These are phyloP conservation scores for Busseola fusca DNA, from an alignment of 2,888 invertebrate species.

Conservation along the genomic window DNA sequence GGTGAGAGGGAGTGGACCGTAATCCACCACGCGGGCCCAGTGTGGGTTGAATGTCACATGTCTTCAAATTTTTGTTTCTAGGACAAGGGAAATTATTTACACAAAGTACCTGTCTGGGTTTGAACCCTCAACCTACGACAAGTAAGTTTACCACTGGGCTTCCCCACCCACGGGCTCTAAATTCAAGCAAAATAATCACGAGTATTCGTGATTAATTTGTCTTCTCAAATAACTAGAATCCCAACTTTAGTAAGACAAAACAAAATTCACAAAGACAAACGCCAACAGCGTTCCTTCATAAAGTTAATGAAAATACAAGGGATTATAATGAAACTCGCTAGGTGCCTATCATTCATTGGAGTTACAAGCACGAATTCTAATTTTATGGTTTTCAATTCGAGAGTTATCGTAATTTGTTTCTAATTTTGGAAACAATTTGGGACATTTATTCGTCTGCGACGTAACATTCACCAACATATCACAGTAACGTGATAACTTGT, in stretches of 20 bases:
- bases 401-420: conserved; percentile 59
- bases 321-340: conserved; percentile 53
- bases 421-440: conserved; percentile 52
- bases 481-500: conserved; percentile 39
- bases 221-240: conserved; percentile 29
- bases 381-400: conserved; percentile 56
- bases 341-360: conserved; percentile 53
- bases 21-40: background rate
- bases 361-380: conserved; percentile 57
- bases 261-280: conserved; percentile 51
- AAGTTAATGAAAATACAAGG: conserved; percentile 55
- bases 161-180: background rate
- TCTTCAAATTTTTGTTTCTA: background rate
- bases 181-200: conserved; percentile 30
- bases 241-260: conserved; percentile 48
- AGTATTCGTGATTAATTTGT: conserved; percentile 32
- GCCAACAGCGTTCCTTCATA: conserved; percentile 47
- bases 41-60: background rate
- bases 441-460: conserved; percentile 50
- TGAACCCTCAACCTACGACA: background rate
- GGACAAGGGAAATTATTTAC: background rate
- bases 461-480: conserved; percentile 38
- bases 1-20: background rate
- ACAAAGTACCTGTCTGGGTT: background rate
- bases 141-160: background rate